These are phyloP conservation scores for Pachliopta kotzebuea DNA, from an alignment of 2,888 invertebrate species.

Conservation along the genomic window DNA sequence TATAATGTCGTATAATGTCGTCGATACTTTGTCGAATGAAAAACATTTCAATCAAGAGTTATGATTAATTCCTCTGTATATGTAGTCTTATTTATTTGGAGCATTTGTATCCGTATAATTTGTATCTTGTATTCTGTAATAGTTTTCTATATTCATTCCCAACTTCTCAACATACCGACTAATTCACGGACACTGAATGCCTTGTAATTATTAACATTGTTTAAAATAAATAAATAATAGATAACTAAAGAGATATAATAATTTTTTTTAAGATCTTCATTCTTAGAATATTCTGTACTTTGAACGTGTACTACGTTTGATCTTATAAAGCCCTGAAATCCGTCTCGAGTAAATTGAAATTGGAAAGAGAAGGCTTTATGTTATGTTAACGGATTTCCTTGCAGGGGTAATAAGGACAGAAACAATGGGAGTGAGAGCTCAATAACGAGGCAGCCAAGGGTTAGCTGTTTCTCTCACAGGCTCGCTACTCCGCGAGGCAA, in stretches of 20 bases:
- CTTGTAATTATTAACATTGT: too few relatives aligned
- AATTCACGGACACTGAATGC: too few relatives aligned
- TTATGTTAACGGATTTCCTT: constrained; percentile 36
- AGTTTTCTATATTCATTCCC: too few relatives aligned
- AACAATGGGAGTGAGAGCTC: constrained; percentile 74
- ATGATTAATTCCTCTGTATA: too few relatives aligned
- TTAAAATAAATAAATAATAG: too few relatives aligned
- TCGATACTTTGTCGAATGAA: too few relatives aligned
- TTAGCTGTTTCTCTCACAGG: constrained; percentile 77
- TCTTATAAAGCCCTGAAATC: constrained; percentile 77
- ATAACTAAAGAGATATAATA: not conserved
- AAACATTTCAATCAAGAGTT: too few relatives aligned
- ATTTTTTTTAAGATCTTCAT: not conserved
- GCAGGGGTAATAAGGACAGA: constrained; percentile 51
- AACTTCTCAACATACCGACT: too few relatives aligned
- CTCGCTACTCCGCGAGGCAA: constrained; percentile 66
- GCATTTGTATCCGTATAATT: too few relatives aligned
- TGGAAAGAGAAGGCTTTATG: constrained; percentile 62
- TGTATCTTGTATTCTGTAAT: too few relatives aligned
- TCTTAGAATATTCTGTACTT: constrained; percentile 31
- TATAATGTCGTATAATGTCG: too few relatives aligned
- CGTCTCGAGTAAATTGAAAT: constrained; percentile 81
- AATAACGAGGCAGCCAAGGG: constrained; percentile 81
- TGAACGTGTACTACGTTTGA: constrained; percentile 44
- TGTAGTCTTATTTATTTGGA: too few relatives aligned